Conservation (phyloP, 2,113 vertebrate genomes). For the Camelus dromedarius region DNA sequence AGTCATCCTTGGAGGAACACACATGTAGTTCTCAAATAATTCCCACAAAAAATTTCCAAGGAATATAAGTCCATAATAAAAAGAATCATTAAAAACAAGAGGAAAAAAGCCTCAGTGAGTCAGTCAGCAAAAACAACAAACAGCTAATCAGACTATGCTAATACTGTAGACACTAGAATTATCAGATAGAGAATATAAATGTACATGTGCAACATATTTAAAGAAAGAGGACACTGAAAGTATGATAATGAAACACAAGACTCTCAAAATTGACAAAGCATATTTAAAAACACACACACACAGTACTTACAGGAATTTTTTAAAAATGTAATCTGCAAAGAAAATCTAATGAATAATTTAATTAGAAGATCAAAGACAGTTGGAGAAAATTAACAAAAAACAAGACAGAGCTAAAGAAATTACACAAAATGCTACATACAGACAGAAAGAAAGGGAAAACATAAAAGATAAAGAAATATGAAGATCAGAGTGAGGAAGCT, state of each 20-base stretch:
- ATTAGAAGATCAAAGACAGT: background rate
- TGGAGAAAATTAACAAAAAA: background rate
- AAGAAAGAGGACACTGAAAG: background rate
- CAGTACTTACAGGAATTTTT: background rate
- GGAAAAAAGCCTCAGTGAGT: background rate
- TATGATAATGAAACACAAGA: background rate
- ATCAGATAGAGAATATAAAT: background rate
- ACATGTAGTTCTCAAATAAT: background rate
- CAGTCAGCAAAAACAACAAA: conserved; percentile 10
- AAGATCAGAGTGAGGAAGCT: background rate
- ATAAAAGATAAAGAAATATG: background rate
- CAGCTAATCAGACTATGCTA: background rate
- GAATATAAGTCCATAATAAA: background rate
- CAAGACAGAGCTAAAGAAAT: background rate
- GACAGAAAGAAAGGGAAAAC: conserved; percentile 18
- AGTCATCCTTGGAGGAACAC: background rate
- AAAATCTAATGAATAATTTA: background rate
- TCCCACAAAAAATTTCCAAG: background rate
- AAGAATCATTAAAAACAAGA: background rate
- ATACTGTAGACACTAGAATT: background rate
- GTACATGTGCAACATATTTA: background rate
- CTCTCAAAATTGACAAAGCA: background rate
- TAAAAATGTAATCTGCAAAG: background rate
- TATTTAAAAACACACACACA: background rate
- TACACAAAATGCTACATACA: background rate